These are phyloP conservation scores for Eupeodes luniger DNA, from an alignment of 2,888 invertebrate genomes.

Conservation along the genomic window DNA sequence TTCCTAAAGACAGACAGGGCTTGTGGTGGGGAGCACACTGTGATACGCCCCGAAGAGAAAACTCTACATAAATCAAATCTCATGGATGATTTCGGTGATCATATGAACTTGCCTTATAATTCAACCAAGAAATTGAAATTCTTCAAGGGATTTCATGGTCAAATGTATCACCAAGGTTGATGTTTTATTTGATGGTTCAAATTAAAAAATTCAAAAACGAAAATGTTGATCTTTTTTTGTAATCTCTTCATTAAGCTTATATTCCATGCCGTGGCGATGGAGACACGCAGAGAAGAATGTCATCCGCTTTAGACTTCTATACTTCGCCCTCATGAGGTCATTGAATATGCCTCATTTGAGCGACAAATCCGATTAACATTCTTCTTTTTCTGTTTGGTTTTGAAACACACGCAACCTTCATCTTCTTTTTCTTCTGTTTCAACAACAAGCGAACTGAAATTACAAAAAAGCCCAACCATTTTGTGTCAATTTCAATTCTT, in stretches of 20 bases:
- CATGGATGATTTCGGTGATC: constrained; percentile 78
- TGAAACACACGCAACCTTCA: not conserved
- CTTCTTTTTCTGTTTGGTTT: not conserved
- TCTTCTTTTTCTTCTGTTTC: not conserved
- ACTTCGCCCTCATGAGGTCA: constrained; percentile 61
- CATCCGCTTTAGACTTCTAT: constrained; percentile 41
- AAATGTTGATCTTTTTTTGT: constrained; percentile 2
- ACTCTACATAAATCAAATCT: constrained; percentile 78
- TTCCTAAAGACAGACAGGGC: constrained; percentile 59
- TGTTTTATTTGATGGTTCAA: not conserved
- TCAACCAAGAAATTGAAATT: constrained; percentile 17
- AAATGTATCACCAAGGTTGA: constrained; percentile 46
- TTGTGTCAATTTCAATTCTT: constrained; percentile 65
- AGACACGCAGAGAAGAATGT: not conserved
- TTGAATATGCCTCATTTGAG: constrained; percentile 77
- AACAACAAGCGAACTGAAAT: constrained; percentile 24
- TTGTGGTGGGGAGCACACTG: constrained; percentile 76
- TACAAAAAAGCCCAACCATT: constrained; percentile 53
- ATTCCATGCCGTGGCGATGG: not conserved
- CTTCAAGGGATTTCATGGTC: constrained; percentile 65
- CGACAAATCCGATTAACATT: constrained; percentile 78
- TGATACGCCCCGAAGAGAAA: constrained; percentile 77
- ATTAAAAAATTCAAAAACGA: not conserved
- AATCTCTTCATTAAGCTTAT: constrained; percentile 58
- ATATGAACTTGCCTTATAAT: constrained; percentile 19